Evolutionary conservation across 2,888 invertebrate genomes (phyloP).

Genomic region (Metacarcinus magister): DNA sequence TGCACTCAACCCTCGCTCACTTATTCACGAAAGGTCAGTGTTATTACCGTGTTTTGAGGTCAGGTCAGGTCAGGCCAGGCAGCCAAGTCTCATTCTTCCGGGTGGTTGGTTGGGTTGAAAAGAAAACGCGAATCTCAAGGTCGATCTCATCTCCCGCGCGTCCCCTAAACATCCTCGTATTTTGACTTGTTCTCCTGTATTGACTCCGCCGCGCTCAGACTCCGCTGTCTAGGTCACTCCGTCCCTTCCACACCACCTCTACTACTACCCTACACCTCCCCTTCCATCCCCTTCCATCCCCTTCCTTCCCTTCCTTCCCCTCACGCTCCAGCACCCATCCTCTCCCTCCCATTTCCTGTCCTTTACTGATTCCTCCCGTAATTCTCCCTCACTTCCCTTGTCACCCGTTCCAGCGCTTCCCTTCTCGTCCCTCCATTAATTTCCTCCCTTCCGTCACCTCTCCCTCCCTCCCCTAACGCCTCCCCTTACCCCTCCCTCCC

Average conservation of each 20-base stretch:
- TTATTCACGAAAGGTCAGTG: background rate
- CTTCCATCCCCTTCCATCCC: background rate
- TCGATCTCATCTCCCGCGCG: background rate
- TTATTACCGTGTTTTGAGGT: background rate
- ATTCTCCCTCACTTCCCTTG: background rate
- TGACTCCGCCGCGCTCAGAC: background rate
- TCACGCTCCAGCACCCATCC: background rate
- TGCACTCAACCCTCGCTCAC: background rate
- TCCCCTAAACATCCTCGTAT: background rate
- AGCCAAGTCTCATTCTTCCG: background rate
- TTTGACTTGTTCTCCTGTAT: background rate
- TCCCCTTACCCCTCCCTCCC: background rate
- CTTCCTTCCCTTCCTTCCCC: background rate
- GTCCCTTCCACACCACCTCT: background rate
- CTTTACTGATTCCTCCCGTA: background rate
- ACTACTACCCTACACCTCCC: background rate
- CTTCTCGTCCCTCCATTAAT: background rate
- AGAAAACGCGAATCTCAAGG: too few species aligned
- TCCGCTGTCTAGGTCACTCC: background rate
- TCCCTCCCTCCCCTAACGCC: background rate
- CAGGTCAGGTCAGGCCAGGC: background rate
- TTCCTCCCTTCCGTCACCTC: background rate
- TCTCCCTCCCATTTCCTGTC: too few species aligned
- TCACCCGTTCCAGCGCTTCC: conserved; percentile 8
- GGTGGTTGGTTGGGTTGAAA: too few species aligned